Percentiles rank a stretch among this genome's conserved stretches.
Evolutionary conservation across 2,113 vertebrate genomes (phyloP).

Genomic region (human): GRCh38 chr12:91883501-91884000

Average conservation of each 20-base stretch:
- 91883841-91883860: conserved; percentile 21
- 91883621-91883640: background rate
- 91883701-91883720: background rate
- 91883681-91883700: conserved; percentile 15
- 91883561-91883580: background rate
- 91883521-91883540: background rate
- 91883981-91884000: background rate
- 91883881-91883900: conserved; percentile 32
- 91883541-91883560: too few species aligned
- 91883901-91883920: conserved; percentile 68
- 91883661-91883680: conserved; percentile 7
- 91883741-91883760: conserved; percentile 9
- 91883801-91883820: background rate
- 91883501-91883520: background rate
- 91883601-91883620: background rate
- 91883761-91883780: background rate
- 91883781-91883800: background rate
- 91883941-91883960: conserved; percentile 29
- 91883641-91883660: background rate
- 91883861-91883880: background rate
- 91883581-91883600: background rate
- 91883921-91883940: conserved; percentile 43
- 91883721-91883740: background rate
- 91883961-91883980: conserved; percentile 28
- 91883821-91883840: background rate